Base-by-base conservation (phyloP, 2,797 vertebrate genomes). In the Chloroceryle amazona region DNA sequence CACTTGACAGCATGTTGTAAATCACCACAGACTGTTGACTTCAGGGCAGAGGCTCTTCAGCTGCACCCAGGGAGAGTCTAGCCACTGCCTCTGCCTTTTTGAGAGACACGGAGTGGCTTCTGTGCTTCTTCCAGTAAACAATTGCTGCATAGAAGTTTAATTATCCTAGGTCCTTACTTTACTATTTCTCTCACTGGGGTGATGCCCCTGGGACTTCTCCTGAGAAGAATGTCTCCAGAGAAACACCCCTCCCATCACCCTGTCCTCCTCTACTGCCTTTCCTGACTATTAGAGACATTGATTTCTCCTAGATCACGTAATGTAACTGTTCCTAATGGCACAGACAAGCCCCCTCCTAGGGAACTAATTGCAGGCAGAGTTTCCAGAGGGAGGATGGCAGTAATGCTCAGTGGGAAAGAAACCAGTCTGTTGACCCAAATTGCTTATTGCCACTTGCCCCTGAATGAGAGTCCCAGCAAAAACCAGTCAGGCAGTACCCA, bases 301-400 rank as follows among this genome's bases (percentile, higher is more conserved):
- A 97, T 98, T 97, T 97, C 94, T 96, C 92, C 94, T 97, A 90
- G 95, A 97, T 97, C 81, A 44, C 10, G 1, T 95, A 96, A 94
- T 89, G 75, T 91, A 98, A 78, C 96, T 96, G 89, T 95, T 96
- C 98, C 87, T 97, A 96, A 94, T 97, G 97, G 97, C 92, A 94
- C 68, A 81, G 91, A 76, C 93, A 91, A 95, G 90, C 71, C 81
- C 75, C 91, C 60, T 96, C 71, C 67, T 83, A 80, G 81, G 91
- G 91, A 97, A 94, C 94, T 98, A 96, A 98, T 95, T 96, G 81
- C 89, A 96, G 90, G 49, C 86, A 92, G 93, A 96, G 89, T 84
- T 97, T 96, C 91, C 84, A 92, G 47, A 39, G 86, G 91, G 41
- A 94, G 37, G 35, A 42, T 20, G 81, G 68, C 0, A 0, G 3